phyloP scores from a whole-genome alignment of 2,113 vertebrate species.

The Sapayoa aenigma region DNA sequence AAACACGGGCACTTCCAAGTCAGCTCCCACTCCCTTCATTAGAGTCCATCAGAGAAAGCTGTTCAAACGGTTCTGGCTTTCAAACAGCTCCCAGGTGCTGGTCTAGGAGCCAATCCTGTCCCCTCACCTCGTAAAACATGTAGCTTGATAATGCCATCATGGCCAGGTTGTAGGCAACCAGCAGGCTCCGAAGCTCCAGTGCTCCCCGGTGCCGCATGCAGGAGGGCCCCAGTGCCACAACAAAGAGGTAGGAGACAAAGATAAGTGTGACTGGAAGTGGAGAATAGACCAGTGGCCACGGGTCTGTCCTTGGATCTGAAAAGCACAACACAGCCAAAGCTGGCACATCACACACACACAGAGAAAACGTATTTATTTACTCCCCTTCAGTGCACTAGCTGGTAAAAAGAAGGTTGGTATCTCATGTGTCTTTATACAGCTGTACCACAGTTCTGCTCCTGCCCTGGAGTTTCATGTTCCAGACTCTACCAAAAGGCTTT shows the following conservation, averaged over 20 bases:
- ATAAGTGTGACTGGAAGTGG: conserved; percentile 63
- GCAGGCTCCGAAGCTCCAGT: conserved; percentile 58
- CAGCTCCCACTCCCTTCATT: neutral
- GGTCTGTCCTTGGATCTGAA: conserved; percentile 76
- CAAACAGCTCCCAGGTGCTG: neutral
- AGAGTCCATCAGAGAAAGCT: neutral
- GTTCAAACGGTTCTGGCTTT: neutral
- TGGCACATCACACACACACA: neutral
- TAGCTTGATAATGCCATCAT: conserved; percentile 73
- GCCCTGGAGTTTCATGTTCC: neutral
- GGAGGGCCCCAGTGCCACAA: conserved; percentile 66
- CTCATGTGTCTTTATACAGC: neutral
- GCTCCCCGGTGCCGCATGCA: conserved; percentile 38
- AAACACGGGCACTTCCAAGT: neutral
- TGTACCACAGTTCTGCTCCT: neutral
- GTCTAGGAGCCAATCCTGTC: neutral
- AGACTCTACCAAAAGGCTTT: neutral
- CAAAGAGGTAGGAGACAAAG: conserved; percentile 62
- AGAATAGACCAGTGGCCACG: conserved; percentile 71
- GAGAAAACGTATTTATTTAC: neutral
- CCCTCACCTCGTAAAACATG: conserved; percentile 76
- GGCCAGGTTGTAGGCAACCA: conserved; percentile 69
- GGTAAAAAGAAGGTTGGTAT: neutral
- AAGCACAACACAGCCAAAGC: neutral
- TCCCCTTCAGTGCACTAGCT: neutral